A percentile compares a stretch with the other conserved stretches of the same genome.
These are phyloP conservation scores for Sympetrum striolatum DNA, from an alignment of 2,888 invertebrate genomes.

Conservation along the genomic window DNA sequence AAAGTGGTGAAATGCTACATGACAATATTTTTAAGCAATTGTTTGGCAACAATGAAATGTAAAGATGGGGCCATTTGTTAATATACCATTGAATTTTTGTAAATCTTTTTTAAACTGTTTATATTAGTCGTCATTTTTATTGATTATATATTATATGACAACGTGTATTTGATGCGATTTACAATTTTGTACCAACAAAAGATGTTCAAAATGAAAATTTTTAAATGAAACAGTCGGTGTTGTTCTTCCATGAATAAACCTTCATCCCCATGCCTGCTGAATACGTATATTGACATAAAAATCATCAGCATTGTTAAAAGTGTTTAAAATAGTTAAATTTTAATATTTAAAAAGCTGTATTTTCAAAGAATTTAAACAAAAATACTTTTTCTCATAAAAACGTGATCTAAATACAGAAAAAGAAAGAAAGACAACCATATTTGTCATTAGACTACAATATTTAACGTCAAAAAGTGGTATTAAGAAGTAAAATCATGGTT, in stretches of 20 bases:
- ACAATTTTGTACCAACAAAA: constrained; percentile 36
- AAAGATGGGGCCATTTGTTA: constrained; percentile 22
- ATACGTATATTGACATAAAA: no score
- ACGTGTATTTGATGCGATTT: constrained; percentile 33
- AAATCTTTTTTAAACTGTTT: constrained; percentile 32
- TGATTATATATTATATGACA: constrained; percentile 40
- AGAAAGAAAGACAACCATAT: no score
- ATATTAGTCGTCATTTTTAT: constrained; percentile 39
- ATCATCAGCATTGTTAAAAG: no score
- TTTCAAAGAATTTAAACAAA: no score
- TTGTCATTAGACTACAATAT: no score
- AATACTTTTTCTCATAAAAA: no score
- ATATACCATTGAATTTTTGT: constrained; percentile 41
- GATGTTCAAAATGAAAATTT: constrained; percentile 38
- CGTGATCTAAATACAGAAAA: no score
- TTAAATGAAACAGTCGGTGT: neutral
- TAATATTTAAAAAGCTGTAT: no score
- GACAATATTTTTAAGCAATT: constrained; percentile 30
- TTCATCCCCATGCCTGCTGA: neutral
- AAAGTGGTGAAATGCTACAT: neutral
- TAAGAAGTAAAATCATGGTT: no score
- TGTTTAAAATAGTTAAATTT: no score
- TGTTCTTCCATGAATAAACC: neutral
- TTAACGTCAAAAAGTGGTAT: no score
- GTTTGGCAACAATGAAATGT: constrained; percentile 2